Base-by-base conservation (phyloP, 2,888 invertebrate genomes). In the Eupithecia tripunctaria region DNA sequence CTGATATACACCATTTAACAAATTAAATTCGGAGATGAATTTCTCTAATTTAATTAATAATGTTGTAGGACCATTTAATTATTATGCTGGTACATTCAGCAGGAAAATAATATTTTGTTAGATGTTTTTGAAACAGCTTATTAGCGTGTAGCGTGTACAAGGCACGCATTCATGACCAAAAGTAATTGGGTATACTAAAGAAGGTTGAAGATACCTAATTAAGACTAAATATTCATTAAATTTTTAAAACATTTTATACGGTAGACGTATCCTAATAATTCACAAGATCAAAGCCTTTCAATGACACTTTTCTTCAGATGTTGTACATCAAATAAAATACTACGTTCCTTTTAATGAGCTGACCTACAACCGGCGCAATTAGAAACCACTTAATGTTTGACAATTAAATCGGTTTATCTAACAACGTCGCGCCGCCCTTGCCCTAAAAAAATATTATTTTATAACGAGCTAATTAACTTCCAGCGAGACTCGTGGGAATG, bases 1-100 rank as follows among this genome's bases (percentile, higher is more conserved):
- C 78, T 76, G 77, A 79, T 75, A 74, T 76, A 73, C 71, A 72
- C 73, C 72, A 67, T 76, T 70, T 69, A 72, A 78, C 76, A 76
- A 74, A 76, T 75, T 76, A 71, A 69, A 72, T 64, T 59, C 14
- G 7, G 41, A 41, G 71, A 59, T 66, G 68, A 56, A 38, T 66
- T 15, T 60, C 47, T 38, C 59, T 27, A 47, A 76, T 71, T 73
- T 71, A 38, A 70, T 36, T 68, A 69, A 62, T 59, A 65, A 56
- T 51, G 62, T 70, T 56, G 47, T 51, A 63, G 18, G 38, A 59
- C 43, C 32, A 32, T 67, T 68, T n/a, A 38, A 67, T 38, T 73
- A 73, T 65, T 62, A 60, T 5, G 14, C 15, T 64, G 41, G 38
- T 21, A 32, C 32, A 32, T 32, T n/a, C n/a, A n/a, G n/a, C n/a